These are phyloP conservation scores for Pseudotriccus pelzelni DNA, from an alignment of 2,797 vertebrate species.

Conservation along the genomic window DNA sequence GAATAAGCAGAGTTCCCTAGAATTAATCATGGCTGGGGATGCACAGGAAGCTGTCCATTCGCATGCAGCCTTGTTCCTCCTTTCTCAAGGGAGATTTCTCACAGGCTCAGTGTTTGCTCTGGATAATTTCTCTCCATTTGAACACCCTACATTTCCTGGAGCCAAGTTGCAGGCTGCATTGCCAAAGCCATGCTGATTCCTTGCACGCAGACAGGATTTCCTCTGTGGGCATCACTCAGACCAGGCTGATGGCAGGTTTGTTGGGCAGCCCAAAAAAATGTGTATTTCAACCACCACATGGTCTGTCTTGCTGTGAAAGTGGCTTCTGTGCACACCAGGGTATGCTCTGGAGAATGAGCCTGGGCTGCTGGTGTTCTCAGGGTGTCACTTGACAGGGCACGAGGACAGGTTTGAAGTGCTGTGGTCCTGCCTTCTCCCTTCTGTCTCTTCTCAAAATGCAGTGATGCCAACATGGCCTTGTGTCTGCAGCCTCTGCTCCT, in stretches of 20 bases:
- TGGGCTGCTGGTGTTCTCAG: neutral
- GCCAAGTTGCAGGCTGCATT: neutral
- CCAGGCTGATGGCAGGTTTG: neutral
- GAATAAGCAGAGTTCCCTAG: neutral
- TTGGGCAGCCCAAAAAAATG: neutral
- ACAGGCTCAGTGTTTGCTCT: neutral
- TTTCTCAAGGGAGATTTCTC: neutral
- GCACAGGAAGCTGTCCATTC: neutral
- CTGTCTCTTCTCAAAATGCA: neutral
- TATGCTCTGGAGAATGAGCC: neutral
- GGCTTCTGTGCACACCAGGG: neutral
- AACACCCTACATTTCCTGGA: neutral
- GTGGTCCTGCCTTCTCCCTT: neutral
- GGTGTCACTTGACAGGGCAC: neutral
- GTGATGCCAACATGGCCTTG: neutral
- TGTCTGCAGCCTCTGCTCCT: neutral
- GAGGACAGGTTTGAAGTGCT: neutral
- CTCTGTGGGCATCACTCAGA: neutral
- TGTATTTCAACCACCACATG: neutral
- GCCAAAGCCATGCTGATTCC: neutral
- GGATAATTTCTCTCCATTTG: neutral
- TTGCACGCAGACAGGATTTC: neutral
- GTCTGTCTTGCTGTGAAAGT: neutral
- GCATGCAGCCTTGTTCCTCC: neutral
- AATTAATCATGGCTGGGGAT: neutral